Percentiles rank a stretch among this genome's conserved stretches.
These are phyloP conservation scores for Microplitis deprimator DNA, from an alignment of 2,888 invertebrate species.

Conservation along the genomic window DNA sequence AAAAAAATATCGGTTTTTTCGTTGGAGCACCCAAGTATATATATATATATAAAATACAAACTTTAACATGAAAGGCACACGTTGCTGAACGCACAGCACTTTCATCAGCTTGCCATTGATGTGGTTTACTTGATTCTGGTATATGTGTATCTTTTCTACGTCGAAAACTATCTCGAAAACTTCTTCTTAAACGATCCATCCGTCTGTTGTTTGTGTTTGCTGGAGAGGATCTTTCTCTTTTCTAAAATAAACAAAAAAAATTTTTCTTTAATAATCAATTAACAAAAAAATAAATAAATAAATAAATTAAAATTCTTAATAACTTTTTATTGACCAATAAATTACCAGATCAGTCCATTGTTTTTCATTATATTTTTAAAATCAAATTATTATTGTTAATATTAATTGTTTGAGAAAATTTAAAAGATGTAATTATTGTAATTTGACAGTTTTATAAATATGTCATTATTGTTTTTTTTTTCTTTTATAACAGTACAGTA, in stretches of 20 bases:
- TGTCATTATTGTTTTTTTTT: constrained; percentile 2
- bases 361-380: too few species aligned
- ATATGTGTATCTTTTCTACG: constrained; percentile 87
- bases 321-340: too few species aligned
- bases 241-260: constrained; percentile 68
- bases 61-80: constrained; percentile 97
- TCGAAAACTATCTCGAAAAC: constrained; percentile 94
- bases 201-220: constrained; percentile 72
- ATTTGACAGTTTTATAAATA: neutral
- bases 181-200: constrained; percentile 91
- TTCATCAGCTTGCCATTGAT: constrained; percentile 99
- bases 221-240: constrained; percentile 77
- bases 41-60: too few species aligned
- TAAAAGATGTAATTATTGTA: neutral
- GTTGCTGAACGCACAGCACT: constrained; percentile 95
- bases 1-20: too few species aligned
- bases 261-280: too few species aligned
- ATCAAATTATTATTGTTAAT: too few species aligned
- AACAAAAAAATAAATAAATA: constrained; percentile 4
- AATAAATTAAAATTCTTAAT: neutral
- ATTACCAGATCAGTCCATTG: neutral
- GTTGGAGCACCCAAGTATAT: too few species aligned
- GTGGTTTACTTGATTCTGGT: constrained; percentile 95
- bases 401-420: too few species aligned
- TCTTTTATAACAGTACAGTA: neutral